phyloP scores from a whole-genome alignment of 2,797 vertebrate genomes.

The Lemur catta region DNA sequence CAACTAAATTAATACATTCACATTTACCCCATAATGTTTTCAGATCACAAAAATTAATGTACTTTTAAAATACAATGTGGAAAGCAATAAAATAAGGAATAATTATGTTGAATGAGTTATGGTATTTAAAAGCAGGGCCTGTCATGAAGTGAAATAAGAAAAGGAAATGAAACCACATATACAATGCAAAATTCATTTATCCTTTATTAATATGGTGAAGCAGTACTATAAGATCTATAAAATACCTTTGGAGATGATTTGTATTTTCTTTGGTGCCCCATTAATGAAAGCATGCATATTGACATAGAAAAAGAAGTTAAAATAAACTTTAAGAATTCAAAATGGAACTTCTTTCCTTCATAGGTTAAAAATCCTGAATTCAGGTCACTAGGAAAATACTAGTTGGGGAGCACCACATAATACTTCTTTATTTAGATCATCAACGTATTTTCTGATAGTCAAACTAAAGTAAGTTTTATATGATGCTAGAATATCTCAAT shows the following conservation, averaged over 20 bases:
- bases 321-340: neutral
- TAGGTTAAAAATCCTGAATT: neutral
- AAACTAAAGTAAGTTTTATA: neutral
- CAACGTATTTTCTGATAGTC: neutral
- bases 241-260: neutral
- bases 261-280: neutral
- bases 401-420: neutral
- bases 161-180: neutral
- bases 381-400: neutral
- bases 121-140: neutral
- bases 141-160: neutral
- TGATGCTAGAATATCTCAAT: neutral
- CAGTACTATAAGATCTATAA: neutral
- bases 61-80: slow-evolving; percentile 4
- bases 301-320: neutral
- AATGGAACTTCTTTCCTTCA: neutral
- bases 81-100: slow-evolving; percentile 2
- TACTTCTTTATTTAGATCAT: neutral
- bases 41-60: neutral
- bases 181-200: neutral
- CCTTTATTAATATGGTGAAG: neutral
- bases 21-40: neutral
- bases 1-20: slow-evolving; percentile 22
- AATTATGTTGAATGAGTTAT: slow-evolving; percentile 18
- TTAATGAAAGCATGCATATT: neutral